Percentiles rank a stretch among this genome's conserved stretches.
Conservation (phyloP, 1,140 invertebrate genomes). For the Liolophura sinensis region DNA sequence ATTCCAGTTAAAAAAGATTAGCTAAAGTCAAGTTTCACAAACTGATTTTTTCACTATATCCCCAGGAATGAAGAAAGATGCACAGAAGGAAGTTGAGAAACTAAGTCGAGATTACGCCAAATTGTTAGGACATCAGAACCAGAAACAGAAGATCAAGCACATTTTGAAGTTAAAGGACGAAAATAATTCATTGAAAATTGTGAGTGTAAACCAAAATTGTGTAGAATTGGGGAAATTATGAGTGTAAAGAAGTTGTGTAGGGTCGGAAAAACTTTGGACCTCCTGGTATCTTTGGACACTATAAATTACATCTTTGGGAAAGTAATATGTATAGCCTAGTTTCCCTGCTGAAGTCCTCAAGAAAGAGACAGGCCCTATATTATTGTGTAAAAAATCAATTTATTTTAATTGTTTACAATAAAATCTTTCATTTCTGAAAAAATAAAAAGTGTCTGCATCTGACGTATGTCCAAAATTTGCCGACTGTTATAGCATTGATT, state of each 20-base stretch:
- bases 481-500: too few species aligned
- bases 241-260: not conserved
- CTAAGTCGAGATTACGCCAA: constrained; percentile 67
- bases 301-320: not conserved
- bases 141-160: constrained; percentile 71
- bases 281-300: not conserved
- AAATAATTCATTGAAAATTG: constrained; percentile 62
- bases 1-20: too few species aligned
- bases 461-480: too few species aligned
- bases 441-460: too few species aligned
- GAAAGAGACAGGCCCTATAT: too few species aligned
- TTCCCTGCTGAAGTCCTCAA: too few species aligned
- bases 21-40: too few species aligned
- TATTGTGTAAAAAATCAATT: too few species aligned
- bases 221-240: not conserved
- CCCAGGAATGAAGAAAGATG: constrained; percentile 36
- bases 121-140: constrained; percentile 70
- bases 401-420: too few species aligned
- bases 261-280: not conserved
- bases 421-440: too few species aligned
- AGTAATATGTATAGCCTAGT: too few species aligned
- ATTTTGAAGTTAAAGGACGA: constrained; percentile 68
- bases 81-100: constrained; percentile 61
- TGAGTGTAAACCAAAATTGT: constrained; percentile 40
- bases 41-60: too few species aligned